These are phyloP conservation scores for Brassicogethes aeneus DNA, from an alignment of 2,888 invertebrate species.

Conservation along the genomic window DNA sequence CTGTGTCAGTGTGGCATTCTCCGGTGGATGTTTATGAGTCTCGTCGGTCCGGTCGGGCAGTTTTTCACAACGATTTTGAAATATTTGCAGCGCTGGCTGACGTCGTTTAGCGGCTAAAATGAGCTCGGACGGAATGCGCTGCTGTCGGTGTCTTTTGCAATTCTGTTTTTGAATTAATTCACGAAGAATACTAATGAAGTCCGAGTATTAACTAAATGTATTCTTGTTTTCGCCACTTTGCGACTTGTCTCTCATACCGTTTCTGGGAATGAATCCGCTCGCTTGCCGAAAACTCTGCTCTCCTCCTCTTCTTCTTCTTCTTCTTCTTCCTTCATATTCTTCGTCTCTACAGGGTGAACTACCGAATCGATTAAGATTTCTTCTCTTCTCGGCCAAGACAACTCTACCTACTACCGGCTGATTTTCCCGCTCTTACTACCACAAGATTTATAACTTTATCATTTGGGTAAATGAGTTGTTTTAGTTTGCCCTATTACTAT, in stretches of 20 bases:
- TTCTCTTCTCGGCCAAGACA: too few relatives aligned
- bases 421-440: too few relatives aligned
- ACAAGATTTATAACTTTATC: too few relatives aligned
- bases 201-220: constrained; percentile 38
- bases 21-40: constrained; percentile 36
- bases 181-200: constrained; percentile 40
- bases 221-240: constrained; percentile 37
- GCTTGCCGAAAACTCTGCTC: too few relatives aligned
- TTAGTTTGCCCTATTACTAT: too few relatives aligned
- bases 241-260: constrained; percentile 14
- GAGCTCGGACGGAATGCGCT: constrained; percentile 35
- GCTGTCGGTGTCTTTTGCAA: constrained; percentile 36
- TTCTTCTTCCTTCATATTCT: too few relatives aligned
- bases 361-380: too few relatives aligned
- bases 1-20: constrained; percentile 22
- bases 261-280: constrained; percentile 14
- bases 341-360: too few relatives aligned
- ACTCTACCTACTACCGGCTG: too few relatives aligned
- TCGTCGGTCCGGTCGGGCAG: constrained; percentile 32
- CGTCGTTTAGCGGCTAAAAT: constrained; percentile 39
- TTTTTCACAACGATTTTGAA: constrained; percentile 40
- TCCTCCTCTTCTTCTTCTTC: too few relatives aligned
- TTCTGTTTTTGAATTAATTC: constrained; percentile 42
- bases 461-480: too few relatives aligned
- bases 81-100: constrained; percentile 38